Evolutionary conservation across 2,113 vertebrate species (phyloP).

Genomic region (Martes martes): DNA sequence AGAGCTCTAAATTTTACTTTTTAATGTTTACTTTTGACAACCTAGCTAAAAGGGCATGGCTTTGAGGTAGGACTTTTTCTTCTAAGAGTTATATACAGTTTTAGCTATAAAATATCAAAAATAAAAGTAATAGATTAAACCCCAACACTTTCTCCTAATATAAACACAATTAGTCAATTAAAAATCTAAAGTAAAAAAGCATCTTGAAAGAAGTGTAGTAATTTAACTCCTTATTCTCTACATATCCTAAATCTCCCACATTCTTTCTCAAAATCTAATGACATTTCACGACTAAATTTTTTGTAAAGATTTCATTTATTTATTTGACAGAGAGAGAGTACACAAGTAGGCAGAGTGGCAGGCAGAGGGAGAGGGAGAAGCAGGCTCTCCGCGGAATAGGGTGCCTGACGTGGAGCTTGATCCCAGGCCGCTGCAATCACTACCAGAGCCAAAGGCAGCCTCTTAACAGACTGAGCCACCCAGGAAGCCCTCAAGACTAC

Average conservation of each 20-base stretch:
- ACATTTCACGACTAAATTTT: constrained; percentile 34
- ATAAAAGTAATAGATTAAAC: constrained; percentile 50
- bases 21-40: constrained; percentile 33
- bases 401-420: too few relatives aligned
- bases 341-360: too few relatives aligned
- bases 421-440: too few relatives aligned
- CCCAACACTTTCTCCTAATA: background rate
- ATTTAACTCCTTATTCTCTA: constrained; percentile 12
- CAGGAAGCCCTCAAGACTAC: background rate
- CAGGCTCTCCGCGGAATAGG: too few relatives aligned
- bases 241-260: background rate
- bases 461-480: too few relatives aligned
- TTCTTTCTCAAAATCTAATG: constrained; percentile 35
- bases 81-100: background rate
- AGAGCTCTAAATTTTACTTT: constrained; percentile 14
- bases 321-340: too few relatives aligned
- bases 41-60: background rate
- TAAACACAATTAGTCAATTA: constrained; percentile 10
- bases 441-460: too few relatives aligned
- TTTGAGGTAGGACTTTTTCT: background rate
- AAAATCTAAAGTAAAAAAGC: constrained; percentile 35
- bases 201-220: background rate
- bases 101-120: background rate
- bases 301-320: background rate
- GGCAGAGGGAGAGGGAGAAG: too few relatives aligned